A percentile compares a stretch with the other conserved stretches of the same genome.
Evolutionary conservation across 2,113 vertebrate genomes (phyloP).

Genomic region (Recurvirostra avosetta): DNA sequence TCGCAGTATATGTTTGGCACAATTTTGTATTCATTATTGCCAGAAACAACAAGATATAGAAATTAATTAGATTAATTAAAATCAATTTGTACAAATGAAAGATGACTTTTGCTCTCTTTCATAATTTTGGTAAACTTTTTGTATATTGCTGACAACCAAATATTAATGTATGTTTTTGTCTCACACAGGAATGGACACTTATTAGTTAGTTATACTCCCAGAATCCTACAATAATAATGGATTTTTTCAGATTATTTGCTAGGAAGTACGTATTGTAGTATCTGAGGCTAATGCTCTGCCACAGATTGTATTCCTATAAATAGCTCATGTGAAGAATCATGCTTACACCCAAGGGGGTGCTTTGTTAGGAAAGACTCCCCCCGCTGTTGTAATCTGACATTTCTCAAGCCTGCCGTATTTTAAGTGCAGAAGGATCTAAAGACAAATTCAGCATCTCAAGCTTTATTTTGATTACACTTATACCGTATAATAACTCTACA

Average conservation of each 20-base stretch:
- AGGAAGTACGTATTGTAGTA: background rate
- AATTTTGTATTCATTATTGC: background rate
- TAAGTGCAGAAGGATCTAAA: background rate
- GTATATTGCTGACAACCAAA: background rate
- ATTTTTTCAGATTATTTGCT: background rate
- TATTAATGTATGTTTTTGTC: background rate
- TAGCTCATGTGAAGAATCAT: background rate
- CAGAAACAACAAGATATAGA: background rate
- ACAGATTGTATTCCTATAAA: background rate
- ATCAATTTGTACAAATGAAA: background rate
- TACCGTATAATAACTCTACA: background rate
- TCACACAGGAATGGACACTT: background rate
- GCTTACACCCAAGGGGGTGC: background rate
- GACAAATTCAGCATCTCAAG: background rate
- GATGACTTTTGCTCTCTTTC: background rate
- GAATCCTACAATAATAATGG: background rate
- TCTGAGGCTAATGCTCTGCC: background rate
- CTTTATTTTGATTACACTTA: background rate
- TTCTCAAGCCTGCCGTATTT: background rate
- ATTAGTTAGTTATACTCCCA: background rate
- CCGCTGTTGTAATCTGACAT: rapidly evolving
- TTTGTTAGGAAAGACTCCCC: background rate
- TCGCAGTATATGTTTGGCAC: background rate
- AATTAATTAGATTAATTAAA: conserved; percentile 5
- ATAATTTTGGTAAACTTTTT: background rate